Percentiles rank a stretch among this genome's conserved stretches.
These are phyloP conservation scores for Chiloscyllium punctatum DNA, from an alignment of 2,797 vertebrate species.

Conservation along the genomic window DNA sequence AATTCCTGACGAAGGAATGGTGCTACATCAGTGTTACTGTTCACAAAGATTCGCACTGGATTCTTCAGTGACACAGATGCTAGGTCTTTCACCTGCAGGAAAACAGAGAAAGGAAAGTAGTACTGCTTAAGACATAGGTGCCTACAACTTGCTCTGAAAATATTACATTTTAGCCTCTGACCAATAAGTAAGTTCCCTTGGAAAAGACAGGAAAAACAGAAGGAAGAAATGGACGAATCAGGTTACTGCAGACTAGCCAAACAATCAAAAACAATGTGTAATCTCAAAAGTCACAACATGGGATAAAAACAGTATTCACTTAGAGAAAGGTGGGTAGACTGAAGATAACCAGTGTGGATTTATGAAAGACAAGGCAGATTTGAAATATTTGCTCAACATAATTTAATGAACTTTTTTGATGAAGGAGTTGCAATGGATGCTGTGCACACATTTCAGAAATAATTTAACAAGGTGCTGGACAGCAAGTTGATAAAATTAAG, in stretches of 20 bases:
- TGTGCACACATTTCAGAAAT: not conserved
- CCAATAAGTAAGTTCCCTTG: not conserved
- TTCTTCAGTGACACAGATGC: constrained; percentile 86
- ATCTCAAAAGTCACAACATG: not conserved
- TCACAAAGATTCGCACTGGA: constrained; percentile 85
- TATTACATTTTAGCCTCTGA: not conserved
- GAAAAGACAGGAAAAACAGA: not conserved
- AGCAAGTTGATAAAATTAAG: not conserved
- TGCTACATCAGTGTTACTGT: constrained; percentile 94
- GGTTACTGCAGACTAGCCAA: not conserved
- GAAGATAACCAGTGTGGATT: not conserved
- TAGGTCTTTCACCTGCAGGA: constrained; percentile 82
- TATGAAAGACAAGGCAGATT: not conserved
- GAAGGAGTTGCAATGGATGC: not conserved
- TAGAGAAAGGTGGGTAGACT: not conserved
- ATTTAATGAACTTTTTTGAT: not conserved
- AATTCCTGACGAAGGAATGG: constrained; percentile 93
- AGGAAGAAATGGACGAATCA: not conserved
- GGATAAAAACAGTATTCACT: not conserved
- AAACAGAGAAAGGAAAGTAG: not conserved
- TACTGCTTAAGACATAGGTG: too few species aligned
- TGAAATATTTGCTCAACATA: too few species aligned
- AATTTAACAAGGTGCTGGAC: not conserved
- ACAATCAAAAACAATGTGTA: not conserved
- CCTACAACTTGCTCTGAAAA: not conserved